These are phyloP conservation scores for Misgurnus mizolepis DNA, from an alignment of 2,113 vertebrate genomes.

Conservation along the genomic window DNA sequence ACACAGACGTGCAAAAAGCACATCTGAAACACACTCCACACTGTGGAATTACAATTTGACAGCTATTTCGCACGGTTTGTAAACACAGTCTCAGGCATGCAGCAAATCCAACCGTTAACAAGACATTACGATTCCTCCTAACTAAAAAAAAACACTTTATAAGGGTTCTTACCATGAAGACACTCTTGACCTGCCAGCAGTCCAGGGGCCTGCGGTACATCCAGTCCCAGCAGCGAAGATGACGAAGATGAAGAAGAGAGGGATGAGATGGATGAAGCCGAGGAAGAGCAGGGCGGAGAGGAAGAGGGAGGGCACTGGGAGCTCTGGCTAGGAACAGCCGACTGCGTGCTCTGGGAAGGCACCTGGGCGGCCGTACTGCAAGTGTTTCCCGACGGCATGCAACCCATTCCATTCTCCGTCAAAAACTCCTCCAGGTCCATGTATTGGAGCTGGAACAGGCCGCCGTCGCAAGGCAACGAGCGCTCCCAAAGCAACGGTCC, in stretches of 20 bases:
- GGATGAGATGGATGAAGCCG: slow-evolving; percentile 69
- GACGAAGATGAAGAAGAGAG: slow-evolving; percentile 78
- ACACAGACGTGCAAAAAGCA: not conserved
- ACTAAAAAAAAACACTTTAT: not conserved
- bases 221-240: slow-evolving; percentile 75
- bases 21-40: not conserved
- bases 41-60: not conserved
- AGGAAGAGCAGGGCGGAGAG: slow-evolving; percentile 74
- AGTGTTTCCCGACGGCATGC: slow-evolving; percentile 70
- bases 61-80: not conserved
- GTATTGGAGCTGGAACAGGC: slow-evolving; percentile 81
- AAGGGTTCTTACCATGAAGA: slow-evolving; percentile 70
- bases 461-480: slow-evolving; percentile 76
- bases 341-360: slow-evolving; percentile 77
- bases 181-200: slow-evolving; percentile 75
- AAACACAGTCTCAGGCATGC: not conserved
- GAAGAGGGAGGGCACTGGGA: slow-evolving; percentile 76
- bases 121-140: too few relatives aligned
- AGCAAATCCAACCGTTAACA: not conserved
- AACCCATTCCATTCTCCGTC: slow-evolving; percentile 79
- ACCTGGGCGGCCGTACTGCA: slow-evolving; percentile 74
- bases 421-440: slow-evolving; percentile 83
- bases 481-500: slow-evolving; percentile 79
- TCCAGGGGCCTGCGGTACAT: slow-evolving; percentile 67
- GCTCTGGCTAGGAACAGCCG: slow-evolving; percentile 78